Evolutionary conservation across 2,797 vertebrate genomes (phyloP), one percentile per base, ranked within the genome.

Genomic region (Ceryle rudis): DNA sequence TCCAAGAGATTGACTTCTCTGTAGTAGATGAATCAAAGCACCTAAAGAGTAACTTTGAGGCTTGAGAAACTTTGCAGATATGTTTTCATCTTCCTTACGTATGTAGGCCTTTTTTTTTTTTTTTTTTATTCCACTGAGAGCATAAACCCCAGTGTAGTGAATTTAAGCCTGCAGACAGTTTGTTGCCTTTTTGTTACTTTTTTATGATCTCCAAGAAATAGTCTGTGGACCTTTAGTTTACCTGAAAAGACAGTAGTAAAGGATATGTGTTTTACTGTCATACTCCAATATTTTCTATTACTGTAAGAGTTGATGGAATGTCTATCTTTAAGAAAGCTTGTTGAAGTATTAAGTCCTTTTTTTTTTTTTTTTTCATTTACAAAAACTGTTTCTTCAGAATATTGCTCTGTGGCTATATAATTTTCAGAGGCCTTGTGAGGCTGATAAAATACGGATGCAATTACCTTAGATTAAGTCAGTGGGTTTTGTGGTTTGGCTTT

Each of bases 401-500:
- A 21, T 58, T 84, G 13, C 42, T 75, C 11, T 21, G 4, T 71
- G 58, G 47, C 47, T 64, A 10, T 0, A 2, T 41, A 13, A 49
- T 82, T 86, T 95, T 89, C 49, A 35, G 71, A 81, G 19, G 25
- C 73, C 10, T 94, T 54, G 81, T 83, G 57, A 11, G 84, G 35
- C 17, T 74, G 52, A 37, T 81, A 80, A 91, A 82, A 49, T 65
- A 61, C 39, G 88, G 39, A 86, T 78, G 55, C 60, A 16, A 28
- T 70, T 93, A 88, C 52, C 6, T 85, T 66, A 60, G 39, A 58
- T 84, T 75, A 54, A 77, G 79, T 94, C 39, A 20, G 4, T 74
- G 67, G 42, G 25, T 80, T 85, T 91, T 92, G 79, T 87, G 79
- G 42, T 87, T 94, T 95, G 69, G 35, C 52, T 92, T 89, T 94